Evolutionary conservation across 1,140 invertebrate species (phyloP), one percentile per base, ranked within the genome.

Genomic region (Drosophila orena): DNA sequence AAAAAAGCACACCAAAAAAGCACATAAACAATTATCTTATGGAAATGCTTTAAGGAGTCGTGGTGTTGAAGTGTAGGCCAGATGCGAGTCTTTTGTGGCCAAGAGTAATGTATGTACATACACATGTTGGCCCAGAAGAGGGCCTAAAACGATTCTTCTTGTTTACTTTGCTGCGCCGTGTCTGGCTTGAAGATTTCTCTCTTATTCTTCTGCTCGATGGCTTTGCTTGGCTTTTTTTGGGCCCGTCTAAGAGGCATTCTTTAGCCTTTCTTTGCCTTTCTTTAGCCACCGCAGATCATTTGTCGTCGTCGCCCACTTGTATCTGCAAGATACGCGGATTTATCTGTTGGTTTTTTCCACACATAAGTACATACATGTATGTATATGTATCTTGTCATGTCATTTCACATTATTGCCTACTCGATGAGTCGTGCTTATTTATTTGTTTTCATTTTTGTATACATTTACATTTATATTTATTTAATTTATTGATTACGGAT

Each of bases 361-460:
- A 17, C 17, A 17, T 15, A 66, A 68, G 46, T 53, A 68, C 6
- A 7, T 37, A 38, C n/a, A n/a, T n/a, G n/a, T n/a, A n/a, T n/a
- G n/a, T n/a, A n/a, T n/a, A n/a, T n/a, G n/a, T 61, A 35, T 66
- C 52, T 64, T 55, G 54, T 61, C 64, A 44, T 43, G 65, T 85
- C 81, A 66, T 74, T 80, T 74, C 56, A 69, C 77, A 78, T 78
- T 70, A 65, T 81, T 59, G 57, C 49, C 60, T 47, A 86, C 79
- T 64, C 42, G 59, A 57, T 44, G 75, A 77, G 58, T 58, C 65
- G 49, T 64, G 54, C 37, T 60, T 81, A 56, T 80, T 77, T 71
- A 52, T 43, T 62, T 62, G 59, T 62, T 50, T 55, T 52, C 17
- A 30, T n/a, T 35, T 37, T 68, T 11, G n/a, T 37, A 37, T 37